Evolutionary conservation across 2,113 vertebrate genomes (phyloP), one percentile per base, ranked within the genome.

Genomic region (Picathartes gymnocephalus): DNA sequence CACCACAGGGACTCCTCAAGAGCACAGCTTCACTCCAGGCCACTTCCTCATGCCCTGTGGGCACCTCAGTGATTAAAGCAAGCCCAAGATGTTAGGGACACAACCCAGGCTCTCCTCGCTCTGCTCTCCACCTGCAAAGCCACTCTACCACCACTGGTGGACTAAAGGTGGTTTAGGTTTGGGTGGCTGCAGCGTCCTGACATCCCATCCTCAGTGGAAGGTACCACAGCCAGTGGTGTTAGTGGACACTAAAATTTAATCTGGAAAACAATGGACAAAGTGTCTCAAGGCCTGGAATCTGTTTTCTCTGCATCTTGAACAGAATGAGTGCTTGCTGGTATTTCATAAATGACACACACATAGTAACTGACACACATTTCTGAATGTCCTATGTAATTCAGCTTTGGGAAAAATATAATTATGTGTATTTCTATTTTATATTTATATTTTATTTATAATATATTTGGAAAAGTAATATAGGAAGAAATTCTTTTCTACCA

Each of bases 211-310:
- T 53, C 44, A 50, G 44, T 27, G 27, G 48, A 70, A 68, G 0
- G 0, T 60, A 10, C 35, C 1, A 0, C 72, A 71, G 42, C 47
- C 16, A 9, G n/a, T 11, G 24, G 7, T 56, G 10, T 13, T 15
- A 48, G 40, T 15, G 1, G 72, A 35, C 78, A 15, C 17, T 58
- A 88, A 37, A 84, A 84, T 40, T 40, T 13, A 44, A 56, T 37
- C 11, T 9, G 69, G 3, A 15, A 48, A 64, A 5, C 3, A 2
- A 20, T 3, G 9, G 30, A 35, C 17, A 3, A 1, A 6, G 1
- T 70, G 7, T 54, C 44, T 58, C 0, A 0, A 68, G 48, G 17
- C 33, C 39, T 42, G 57, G 39, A 58, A 22, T 44, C 42, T 44
- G 21, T 60, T 79, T 76, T 18, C 31, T 92, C 27, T 56, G 47